A percentile compares a stretch with the other conserved stretches of the same genome.
These are phyloP conservation scores for Mythimna impura DNA, from an alignment of 2,888 invertebrate genomes.

Conservation along the genomic window DNA sequence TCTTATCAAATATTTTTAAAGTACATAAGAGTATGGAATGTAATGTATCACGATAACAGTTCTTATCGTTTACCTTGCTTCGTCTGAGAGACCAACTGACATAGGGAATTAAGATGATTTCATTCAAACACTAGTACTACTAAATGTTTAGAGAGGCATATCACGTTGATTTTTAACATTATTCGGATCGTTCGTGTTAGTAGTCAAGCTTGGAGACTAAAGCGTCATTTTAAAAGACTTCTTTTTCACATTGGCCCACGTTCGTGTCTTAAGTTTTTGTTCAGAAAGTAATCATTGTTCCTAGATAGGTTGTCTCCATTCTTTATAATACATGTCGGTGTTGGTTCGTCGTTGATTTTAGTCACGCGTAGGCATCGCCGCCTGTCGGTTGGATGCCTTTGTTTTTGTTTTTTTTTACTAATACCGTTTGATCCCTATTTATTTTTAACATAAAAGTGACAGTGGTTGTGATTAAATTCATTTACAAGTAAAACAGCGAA, in stretches of 20 bases:
- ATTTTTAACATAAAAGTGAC: conserved; percentile 43
- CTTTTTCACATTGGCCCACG: conserved; percentile 49
- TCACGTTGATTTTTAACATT: conserved; percentile 50
- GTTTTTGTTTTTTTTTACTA: conserved; percentile 71
- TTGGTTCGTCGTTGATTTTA: conserved; percentile 78
- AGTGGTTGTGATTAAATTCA: conserved; percentile 43
- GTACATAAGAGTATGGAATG: conserved; percentile 64
- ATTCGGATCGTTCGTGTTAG: conserved; percentile 32
- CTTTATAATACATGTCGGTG: conserved; percentile 74
- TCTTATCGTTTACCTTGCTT: conserved; percentile 69
- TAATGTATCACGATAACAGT: conserved; percentile 70
- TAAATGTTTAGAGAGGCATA: conserved; percentile 51
- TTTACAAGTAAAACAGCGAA: conserved; percentile 19
- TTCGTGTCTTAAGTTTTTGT: conserved; percentile 57
- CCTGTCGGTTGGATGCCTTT: conserved; percentile 78
- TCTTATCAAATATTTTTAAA: conserved; percentile 63
- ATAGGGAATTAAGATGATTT: conserved; percentile 61
- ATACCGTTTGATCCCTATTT: conserved; percentile 37
- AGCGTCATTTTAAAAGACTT: conserved; percentile 44
- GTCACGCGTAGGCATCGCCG: conserved; percentile 84
- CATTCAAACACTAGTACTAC: conserved; percentile 59
- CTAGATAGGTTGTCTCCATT: conserved; percentile 69
- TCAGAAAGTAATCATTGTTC: conserved; percentile 67
- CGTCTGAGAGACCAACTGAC: conserved; percentile 53
- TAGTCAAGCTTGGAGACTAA: conserved; percentile 16